Evolutionary conservation across 2,888 invertebrate species (phyloP), one percentile per base, ranked within the genome.

Genomic region (Morpho deidamia): DNA sequence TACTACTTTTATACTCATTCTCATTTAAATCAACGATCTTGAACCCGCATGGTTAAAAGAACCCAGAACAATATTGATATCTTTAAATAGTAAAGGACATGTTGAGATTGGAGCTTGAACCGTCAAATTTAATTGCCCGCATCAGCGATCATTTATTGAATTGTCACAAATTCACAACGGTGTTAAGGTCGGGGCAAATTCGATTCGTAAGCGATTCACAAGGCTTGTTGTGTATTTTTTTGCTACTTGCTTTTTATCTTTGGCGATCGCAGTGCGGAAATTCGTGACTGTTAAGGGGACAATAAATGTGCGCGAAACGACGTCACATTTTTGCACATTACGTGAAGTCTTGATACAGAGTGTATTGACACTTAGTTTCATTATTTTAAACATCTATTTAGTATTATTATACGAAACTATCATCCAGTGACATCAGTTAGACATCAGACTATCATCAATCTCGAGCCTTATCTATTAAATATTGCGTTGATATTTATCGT

Each of bases 181-280:
- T 82, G 87, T 76, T 84, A 84, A 85, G 87, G 84, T 73, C 76
- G 62, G 44, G 52, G 63, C 62, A 59, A 70, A 69, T 64, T 56
- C 44, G 62, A 65, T 77, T 69, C 61, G 73, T 72, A 76, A 81
- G 72, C 72, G 39, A 53, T 43, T 43, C 48, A 35, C 49, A 42
- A 50, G 52, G 52, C 72, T 77, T 75, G 63, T 74, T 74, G 68
- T 70, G 66, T 58, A 64, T 70, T 62, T 53, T 54, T 45, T 44
- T 44, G 39, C n/a, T 12, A 5, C 11, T 10, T 11, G 39, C n/a
- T 11, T 39, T 39, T 39, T 39, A n/a, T 39, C 7, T 4, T 11
- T 11, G 39, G 11, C 33, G 32, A n/a, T 33, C 37, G 48, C 10
- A 40, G 49, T 54, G 52, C 58, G 60, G 58, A 60, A 61, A 46